Evolutionary conservation across 2,113 vertebrate species (phyloP).

Genomic region (Tenrec ecaudatus): DNA sequence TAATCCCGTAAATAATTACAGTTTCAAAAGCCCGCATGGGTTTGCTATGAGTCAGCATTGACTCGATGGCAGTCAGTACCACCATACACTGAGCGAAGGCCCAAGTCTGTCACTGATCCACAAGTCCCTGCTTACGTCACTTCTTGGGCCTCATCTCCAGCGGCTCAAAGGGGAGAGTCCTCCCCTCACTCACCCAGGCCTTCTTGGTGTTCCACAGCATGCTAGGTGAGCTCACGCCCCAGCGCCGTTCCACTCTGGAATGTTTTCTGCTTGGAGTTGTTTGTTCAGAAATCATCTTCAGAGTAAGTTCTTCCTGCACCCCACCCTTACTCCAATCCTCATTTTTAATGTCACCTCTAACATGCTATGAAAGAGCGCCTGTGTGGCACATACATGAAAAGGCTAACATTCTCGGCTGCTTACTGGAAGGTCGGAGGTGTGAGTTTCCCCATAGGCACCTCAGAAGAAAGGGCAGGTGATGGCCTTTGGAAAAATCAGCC

Average conservation of each 20-base stretch:
- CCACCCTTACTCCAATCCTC: background rate
- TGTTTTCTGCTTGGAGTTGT: background rate
- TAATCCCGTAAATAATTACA: too few species aligned
- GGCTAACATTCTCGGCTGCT: background rate
- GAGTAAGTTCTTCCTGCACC: background rate
- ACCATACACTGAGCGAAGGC: background rate
- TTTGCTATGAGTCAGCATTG: too few species aligned
- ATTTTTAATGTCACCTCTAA: background rate
- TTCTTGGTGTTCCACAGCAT: background rate
- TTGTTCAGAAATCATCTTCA: background rate
- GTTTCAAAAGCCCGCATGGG: too few species aligned
- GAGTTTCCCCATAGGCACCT: background rate
- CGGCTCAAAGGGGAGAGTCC: too few species aligned
- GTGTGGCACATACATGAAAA: background rate
- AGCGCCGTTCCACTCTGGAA: background rate
- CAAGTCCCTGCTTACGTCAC: accelerated
- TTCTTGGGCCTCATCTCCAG: background rate
- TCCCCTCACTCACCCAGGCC: too few species aligned
- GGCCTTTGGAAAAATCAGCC: background rate
- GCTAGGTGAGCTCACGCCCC: background rate
- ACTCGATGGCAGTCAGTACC: too few species aligned
- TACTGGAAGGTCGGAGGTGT: background rate
- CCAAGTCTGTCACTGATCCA: accelerated
- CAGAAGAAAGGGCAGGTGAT: background rate
- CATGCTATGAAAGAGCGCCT: background rate